Evolutionary conservation across 1,140 invertebrate genomes (phyloP).

Genomic region (Marisa cornuarietis): DNA sequence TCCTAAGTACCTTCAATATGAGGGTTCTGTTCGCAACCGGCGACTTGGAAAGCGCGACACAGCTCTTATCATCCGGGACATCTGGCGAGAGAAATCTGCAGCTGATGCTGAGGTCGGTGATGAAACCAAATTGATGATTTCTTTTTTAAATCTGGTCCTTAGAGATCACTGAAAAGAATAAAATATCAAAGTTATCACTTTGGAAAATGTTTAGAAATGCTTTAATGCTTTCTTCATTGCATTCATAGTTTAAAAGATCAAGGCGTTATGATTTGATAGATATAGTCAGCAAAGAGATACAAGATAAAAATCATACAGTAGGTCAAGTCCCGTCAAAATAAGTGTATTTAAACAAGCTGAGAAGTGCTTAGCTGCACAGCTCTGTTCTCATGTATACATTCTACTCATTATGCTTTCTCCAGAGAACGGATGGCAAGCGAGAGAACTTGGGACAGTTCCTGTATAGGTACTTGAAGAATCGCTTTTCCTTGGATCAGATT

Average conservation of each 20-base stretch:
- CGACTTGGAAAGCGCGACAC: constrained; percentile 60
- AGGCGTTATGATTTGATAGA: no score
- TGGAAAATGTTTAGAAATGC: no score
- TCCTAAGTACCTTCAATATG: constrained; percentile 56
- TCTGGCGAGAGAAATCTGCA: constrained; percentile 62
- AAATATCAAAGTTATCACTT: neutral
- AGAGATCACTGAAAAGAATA: neutral
- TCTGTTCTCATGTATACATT: neutral
- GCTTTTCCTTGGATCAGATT: constrained; percentile 59
- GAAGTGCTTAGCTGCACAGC: no score
- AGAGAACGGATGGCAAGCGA: constrained; percentile 56
- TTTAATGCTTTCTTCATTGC: no score
- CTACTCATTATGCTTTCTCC: constrained; percentile 4
- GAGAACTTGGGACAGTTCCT: constrained; percentile 59
- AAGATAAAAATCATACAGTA: no score
- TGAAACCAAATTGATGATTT: neutral
- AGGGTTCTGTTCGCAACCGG: constrained; percentile 60
- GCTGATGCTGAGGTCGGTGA: constrained; percentile 55
- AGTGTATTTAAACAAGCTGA: no score
- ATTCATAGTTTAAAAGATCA: no score
- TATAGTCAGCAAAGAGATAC: no score
- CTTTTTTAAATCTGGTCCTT: neutral
- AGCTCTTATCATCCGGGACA: constrained; percentile 60
- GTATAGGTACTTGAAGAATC: constrained; percentile 50
- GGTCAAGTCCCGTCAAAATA: no score